Percentiles rank a stretch among this genome's conserved stretches.
Evolutionary conservation across 2,113 vertebrate species (phyloP).

Genomic region (Crotalus helleri): DNA sequence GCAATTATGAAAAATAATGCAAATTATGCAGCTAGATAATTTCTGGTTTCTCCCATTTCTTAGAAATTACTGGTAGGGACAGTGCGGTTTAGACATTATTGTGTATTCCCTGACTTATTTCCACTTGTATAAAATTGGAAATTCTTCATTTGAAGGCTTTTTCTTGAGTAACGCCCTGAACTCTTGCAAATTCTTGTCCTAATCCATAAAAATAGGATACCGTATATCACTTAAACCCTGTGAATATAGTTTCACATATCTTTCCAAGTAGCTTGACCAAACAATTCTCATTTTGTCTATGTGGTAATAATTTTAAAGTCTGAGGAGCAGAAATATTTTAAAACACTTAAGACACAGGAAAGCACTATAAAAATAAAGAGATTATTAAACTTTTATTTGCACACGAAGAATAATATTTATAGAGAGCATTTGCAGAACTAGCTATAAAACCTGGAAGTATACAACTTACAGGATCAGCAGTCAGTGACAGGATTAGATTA

Average conservation of each 20-base stretch:
- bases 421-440: slow-evolving; percentile 28
- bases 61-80: background rate
- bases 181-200: background rate
- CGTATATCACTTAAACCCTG: background rate
- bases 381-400: slow-evolving; percentile 14
- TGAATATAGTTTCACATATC: background rate
- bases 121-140: background rate
- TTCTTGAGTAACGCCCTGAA: background rate
- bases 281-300: background rate
- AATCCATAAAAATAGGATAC: background rate
- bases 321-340: background rate
- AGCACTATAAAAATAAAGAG: background rate
- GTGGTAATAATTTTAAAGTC: background rate
- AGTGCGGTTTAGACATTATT: background rate
- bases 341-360: background rate
- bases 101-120: background rate
- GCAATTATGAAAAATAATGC: background rate
- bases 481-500: background rate
- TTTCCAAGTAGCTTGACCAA: background rate
- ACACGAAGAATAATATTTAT: background rate
- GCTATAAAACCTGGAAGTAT: slow-evolving; percentile 37
- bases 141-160: background rate
- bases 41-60: background rate
- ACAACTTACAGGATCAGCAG: background rate
- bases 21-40: background rate